phyloP scores from a whole-genome alignment of 2,888 invertebrate species.

The Apoda limacodes region DNA sequence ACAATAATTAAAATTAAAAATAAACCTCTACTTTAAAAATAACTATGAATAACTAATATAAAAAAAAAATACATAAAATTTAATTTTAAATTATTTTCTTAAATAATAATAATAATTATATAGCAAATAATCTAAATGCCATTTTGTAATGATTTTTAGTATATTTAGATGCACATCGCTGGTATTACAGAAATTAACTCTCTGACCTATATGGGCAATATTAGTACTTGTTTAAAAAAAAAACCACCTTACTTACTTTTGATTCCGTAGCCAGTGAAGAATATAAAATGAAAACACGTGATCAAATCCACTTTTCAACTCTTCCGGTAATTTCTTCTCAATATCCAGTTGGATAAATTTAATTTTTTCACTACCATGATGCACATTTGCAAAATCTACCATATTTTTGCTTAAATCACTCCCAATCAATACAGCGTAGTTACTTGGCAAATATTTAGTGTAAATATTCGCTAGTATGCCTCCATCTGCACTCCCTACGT shows the following conservation, averaged over 20 bases:
- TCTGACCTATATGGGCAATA: too few species aligned
- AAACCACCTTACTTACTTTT: slow-evolving; percentile 13
- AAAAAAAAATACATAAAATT: too few species aligned
- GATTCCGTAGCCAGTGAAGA: slow-evolving; percentile 9
- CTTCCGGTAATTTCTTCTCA: slow-evolving; percentile 1
- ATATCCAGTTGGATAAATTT: slow-evolving; percentile 7
- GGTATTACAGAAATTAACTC: too few species aligned
- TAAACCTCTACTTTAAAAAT: too few species aligned
- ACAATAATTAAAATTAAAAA: too few species aligned
- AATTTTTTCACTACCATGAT: slow-evolving; percentile 1
- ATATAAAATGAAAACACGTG: slow-evolving; percentile 11
- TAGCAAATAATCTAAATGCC: too few species aligned
- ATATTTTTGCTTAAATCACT: slow-evolving; percentile 5
- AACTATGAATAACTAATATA: too few species aligned
- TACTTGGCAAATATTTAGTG: not conserved
- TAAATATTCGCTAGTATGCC: not conserved
- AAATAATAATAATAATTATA: too few species aligned
- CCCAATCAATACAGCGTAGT: slow-evolving; percentile 4
- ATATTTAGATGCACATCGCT: too few species aligned
- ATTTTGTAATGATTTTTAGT: too few species aligned
- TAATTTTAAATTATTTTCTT: too few species aligned
- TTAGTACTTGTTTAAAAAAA: too few species aligned
- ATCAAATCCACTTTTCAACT: slow-evolving; percentile 6
- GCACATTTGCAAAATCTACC: slow-evolving; percentile 7
- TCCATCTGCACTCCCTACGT: not conserved